Base-by-base conservation (phyloP, 2,888 invertebrate genomes). In the Octodonta nipae region DNA sequence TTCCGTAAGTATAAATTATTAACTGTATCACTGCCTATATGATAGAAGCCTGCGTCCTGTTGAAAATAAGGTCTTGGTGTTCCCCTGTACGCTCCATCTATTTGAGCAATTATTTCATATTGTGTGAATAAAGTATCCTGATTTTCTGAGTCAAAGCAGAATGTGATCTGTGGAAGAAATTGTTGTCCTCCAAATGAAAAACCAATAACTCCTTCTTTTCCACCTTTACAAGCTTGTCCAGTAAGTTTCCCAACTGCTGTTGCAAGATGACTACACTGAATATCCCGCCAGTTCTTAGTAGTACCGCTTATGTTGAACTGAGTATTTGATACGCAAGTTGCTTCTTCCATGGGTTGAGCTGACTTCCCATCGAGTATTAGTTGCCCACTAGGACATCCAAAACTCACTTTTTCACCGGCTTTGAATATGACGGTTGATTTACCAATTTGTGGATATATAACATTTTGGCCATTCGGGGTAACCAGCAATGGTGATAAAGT, bases 41-140 rank as follows among this genome's bases (percentile, higher is more conserved):
- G 73, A 51, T 70, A 71, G 3, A 50, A 48, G 22, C 65, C 67
- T 59, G 47, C 37, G 6, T 51, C 40, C 42, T 58, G 73, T 32
- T 22, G 56, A 54, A 22, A 22, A n/a, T 22, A n/a, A 3, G 69
- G 67, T 15, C 71, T 56, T 15, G 54, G 59, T 5, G 70, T 67
- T 1, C 61, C 58, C 3, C 51, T 56, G 47, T 72, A 67, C 31
- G 64, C 63, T 1, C 65, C 56, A 5, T 60, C 59, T 35, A 72
- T 67, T 1, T 54, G 54, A 0, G 61, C 51, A 5, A 60, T 62
- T 38, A 72, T 60, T 26, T 63, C 58, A 34, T 65, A 65, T 51
- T 64, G 63, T 0, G 68, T 66, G 43, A 71, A 73, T 7, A 71
- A 45, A 2, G 71, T 66, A 44, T 66, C 66, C 33, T 68, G 52